Conservation (phyloP, 2,888 invertebrate species). For the Fabriciana adippe region DNA sequence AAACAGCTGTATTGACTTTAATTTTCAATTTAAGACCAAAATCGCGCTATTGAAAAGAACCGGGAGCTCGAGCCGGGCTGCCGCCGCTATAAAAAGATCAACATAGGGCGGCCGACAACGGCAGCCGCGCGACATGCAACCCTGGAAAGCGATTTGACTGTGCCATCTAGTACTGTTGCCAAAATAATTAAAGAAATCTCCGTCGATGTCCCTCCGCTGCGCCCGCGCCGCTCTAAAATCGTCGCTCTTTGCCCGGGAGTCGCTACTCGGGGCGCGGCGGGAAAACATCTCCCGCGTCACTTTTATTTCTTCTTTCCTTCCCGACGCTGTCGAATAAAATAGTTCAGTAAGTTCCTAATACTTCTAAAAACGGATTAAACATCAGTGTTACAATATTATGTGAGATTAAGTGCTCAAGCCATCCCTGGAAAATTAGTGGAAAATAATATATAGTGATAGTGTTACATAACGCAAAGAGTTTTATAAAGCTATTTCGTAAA, state of each 20-base stretch:
- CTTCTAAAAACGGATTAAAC: constrained; percentile 56
- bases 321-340: constrained; percentile 79
- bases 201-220: constrained; percentile 84
- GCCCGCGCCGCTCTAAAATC: constrained; percentile 84
- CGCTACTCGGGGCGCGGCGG: constrained; percentile 81
- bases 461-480: constrained; percentile 74
- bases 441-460: constrained; percentile 71
- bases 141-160: constrained; percentile 81
- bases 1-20: constrained; percentile 1
- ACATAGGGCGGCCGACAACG: constrained; percentile 74
- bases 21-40: constrained; percentile 39
- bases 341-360: constrained; percentile 72
- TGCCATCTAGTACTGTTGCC: constrained; percentile 85
- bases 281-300: constrained; percentile 82
- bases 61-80: constrained; percentile 77
- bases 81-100: constrained; percentile 82
- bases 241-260: constrained; percentile 83
- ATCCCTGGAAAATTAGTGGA: constrained; percentile 58
- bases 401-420: constrained; percentile 60
- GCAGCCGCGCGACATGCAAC: constrained; percentile 79
- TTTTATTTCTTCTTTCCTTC: constrained; percentile 83
- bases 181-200: constrained; percentile 90
- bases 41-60: constrained; percentile 56
- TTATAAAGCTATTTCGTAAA: constrained; percentile 60
- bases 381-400: constrained; percentile 65